A percentile compares a stretch with the other conserved stretches of the same genome.
phyloP scores from a whole-genome alignment of 1,140 invertebrate genomes.

The Drosophila sp. region DNA sequence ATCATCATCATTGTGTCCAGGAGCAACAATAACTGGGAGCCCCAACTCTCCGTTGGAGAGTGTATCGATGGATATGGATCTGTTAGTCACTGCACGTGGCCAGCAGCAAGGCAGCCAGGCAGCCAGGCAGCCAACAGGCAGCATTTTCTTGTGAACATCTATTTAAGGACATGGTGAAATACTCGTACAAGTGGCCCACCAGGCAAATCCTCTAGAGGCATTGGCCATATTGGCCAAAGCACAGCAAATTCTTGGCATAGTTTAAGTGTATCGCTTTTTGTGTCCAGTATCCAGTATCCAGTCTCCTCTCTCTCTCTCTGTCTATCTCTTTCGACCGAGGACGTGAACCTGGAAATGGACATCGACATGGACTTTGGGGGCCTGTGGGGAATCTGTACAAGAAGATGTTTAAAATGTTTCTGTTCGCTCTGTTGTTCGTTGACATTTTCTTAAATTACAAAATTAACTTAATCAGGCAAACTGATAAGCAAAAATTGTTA shows the following conservation, averaged over 20 bases:
- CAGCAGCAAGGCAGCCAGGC: constrained; percentile 9
- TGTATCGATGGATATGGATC: constrained; percentile 72
- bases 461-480: constrained; percentile 67
- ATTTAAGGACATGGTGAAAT: constrained; percentile 23
- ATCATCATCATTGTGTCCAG: constrained; percentile 48
- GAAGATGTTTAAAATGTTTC: constrained; percentile 15
- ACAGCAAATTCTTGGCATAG: constrained; percentile 73
- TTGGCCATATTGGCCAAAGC: constrained; percentile 73
- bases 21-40: constrained; percentile 51
- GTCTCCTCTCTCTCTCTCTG: too few species aligned
- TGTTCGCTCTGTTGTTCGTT: not conserved
- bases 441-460: constrained; percentile 35
- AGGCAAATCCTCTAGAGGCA: constrained; percentile 79
- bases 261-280: constrained; percentile 78
- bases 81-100: constrained; percentile 81
- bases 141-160: constrained; percentile 56
- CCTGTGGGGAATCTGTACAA: constrained; percentile 20
- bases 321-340: not conserved
- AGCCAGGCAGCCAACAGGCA: constrained; percentile 25
- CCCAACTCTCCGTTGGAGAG: constrained; percentile 44
- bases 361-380: constrained; percentile 18
- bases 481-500: constrained; percentile 63
- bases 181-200: constrained; percentile 46
- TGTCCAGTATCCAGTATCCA: not conserved
- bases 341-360: constrained; percentile 8